Evolutionary conservation across 2,888 invertebrate species (phyloP).

Genomic region (Corythucha ciliata): DNA sequence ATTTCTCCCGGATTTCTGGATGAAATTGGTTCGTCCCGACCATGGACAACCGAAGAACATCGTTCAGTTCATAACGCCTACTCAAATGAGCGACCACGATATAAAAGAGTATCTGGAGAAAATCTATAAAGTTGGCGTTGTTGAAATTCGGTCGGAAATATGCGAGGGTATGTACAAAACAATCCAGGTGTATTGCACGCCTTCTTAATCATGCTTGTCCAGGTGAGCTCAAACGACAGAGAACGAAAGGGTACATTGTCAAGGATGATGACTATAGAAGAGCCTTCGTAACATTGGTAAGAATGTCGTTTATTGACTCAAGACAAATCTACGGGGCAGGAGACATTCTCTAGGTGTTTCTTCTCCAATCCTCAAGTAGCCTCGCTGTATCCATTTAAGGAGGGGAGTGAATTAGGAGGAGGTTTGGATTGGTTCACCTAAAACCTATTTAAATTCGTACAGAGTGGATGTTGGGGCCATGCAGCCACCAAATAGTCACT

Average conservation of each 20-base stretch:
- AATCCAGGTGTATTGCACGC: too few species aligned
- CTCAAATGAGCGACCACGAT: slow-evolving; percentile 87
- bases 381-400: too few species aligned
- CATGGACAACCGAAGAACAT: slow-evolving; percentile 62
- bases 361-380: too few species aligned
- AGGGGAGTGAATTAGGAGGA: too few species aligned
- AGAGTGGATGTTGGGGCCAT: too few species aligned
- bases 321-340: too few species aligned
- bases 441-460: too few species aligned
- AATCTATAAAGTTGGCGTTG: slow-evolving; percentile 79
- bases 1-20: slow-evolving; percentile 94
- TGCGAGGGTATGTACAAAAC: slow-evolving; percentile 34
- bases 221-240: slow-evolving; percentile 48
- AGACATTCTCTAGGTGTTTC: not conserved
- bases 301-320: too few species aligned
- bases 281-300: slow-evolving; percentile 70
- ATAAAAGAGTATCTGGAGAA: slow-evolving; percentile 89
- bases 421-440: too few species aligned
- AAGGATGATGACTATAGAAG: slow-evolving; percentile 77
- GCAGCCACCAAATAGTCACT: too few species aligned
- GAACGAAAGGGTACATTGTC: slow-evolving; percentile 53
- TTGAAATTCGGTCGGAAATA: slow-evolving; percentile 67
- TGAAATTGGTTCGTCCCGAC: slow-evolving; percentile 73
- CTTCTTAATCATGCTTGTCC: too few species aligned
- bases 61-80: slow-evolving; percentile 81